phyloP scores from a whole-genome alignment of 1,140 invertebrate genomes.

The Lasioglossum albipes region DNA sequence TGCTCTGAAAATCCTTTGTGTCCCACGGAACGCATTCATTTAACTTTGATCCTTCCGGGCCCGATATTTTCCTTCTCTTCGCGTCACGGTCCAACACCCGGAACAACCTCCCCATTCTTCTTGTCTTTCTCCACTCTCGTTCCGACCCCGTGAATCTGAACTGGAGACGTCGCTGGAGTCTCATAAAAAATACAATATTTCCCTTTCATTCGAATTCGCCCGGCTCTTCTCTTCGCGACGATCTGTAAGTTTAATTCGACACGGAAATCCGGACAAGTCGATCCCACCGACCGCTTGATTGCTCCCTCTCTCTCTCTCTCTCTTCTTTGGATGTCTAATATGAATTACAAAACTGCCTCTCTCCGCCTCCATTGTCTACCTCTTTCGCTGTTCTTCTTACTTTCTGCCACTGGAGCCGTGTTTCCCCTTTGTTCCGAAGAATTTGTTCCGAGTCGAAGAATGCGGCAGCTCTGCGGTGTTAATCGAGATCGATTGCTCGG shows the following conservation, averaged over 20 bases:
- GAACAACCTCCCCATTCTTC: not conserved
- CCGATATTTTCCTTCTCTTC: conserved; percentile 42
- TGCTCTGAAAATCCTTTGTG: conserved; percentile 39
- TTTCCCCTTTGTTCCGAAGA: too few relatives aligned
- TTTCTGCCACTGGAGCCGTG: not conserved
- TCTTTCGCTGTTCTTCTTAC: not conserved
- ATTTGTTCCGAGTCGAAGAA: not conserved
- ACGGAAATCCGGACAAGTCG: conserved; percentile 43
- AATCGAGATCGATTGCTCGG: too few relatives aligned
- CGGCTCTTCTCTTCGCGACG: not conserved
- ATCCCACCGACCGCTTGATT: conserved; percentile 50
- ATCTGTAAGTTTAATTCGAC: conserved; percentile 71
- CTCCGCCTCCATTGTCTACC: not conserved
- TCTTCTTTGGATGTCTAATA: conserved; percentile 63
- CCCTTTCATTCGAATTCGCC: conserved; percentile 58
- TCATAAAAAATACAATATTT: conserved; percentile 70
- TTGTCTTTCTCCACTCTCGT: not conserved
- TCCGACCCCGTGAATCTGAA: too few relatives aligned
- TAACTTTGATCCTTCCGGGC: conserved; percentile 57
- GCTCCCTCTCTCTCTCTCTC: conserved; percentile 32
- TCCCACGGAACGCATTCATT: conserved; percentile 43
- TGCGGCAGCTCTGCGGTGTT: not conserved
- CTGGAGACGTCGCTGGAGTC: not conserved
- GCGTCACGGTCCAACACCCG: conserved; percentile 19
- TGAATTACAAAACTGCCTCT: conserved; percentile 64